Conservation (phyloP, 2,888 invertebrate species). For the Nipponacmea schrenckii region DNA sequence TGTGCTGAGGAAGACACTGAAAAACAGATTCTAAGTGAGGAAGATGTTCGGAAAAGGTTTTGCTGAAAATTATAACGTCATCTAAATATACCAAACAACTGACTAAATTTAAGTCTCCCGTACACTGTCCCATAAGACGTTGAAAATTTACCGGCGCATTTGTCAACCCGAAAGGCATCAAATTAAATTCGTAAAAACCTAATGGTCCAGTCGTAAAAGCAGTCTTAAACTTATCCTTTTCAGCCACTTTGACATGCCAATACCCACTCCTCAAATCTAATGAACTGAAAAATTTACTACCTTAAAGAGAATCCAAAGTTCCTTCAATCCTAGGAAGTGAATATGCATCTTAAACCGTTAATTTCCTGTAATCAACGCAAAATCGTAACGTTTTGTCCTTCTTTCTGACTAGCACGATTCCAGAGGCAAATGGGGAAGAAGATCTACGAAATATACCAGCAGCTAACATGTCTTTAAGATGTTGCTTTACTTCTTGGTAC, state of each 20-base stretch:
- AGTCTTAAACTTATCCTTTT: conserved; percentile 28
- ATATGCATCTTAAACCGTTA: conserved; percentile 28
- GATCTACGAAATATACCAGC: conserved; percentile 12
- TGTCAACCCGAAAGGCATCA: conserved; percentile 28
- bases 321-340: conserved; percentile 31
- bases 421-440: conserved; percentile 25
- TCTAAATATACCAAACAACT: conserved; percentile 36
- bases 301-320: conserved; percentile 29
- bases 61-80: conserved; percentile 35
- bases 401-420: conserved; percentile 32
- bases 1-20: too few species aligned
- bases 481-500: conserved; percentile 21
- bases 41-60: conserved; percentile 31
- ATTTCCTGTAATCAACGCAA: conserved; percentile 30
- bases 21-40: conserved; percentile 30
- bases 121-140: conserved; percentile 25
- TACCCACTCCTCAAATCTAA: conserved; percentile 32
- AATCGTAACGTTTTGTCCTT: conserved; percentile 33
- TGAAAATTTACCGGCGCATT: conserved; percentile 35
- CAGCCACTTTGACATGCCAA: conserved; percentile 24
- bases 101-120: conserved; percentile 33
- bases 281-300: conserved; percentile 20
- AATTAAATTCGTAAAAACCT: conserved; percentile 29
- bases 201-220: conserved; percentile 36
- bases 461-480: conserved; percentile 30